Base-by-base conservation (phyloP, 2,888 invertebrate species). In the Melieria picta region DNA sequence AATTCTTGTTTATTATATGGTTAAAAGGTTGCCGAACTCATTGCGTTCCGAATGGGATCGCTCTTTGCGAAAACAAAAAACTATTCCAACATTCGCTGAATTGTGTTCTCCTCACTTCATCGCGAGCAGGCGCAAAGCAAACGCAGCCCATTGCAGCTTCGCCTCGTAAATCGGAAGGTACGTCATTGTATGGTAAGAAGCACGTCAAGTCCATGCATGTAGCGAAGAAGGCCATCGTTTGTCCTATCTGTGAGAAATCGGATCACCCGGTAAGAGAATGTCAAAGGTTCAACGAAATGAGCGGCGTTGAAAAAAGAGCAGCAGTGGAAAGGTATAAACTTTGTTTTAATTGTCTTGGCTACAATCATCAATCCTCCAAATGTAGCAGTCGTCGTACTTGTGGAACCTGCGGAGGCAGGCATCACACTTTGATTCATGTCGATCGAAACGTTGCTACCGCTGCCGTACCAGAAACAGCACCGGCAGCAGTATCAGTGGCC, bases 41-140 rank as follows among this genome's bases (percentile, higher is more conserved):
- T 10, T 58, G 16, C 67, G 67, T 11, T 4, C 7, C 11, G 67
- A 67, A 16, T 67, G 67, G 67, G 48, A 67, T 50, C 48, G 52
- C n/a, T 7, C 48, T 4, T n/a, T 50, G 56, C 5, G 67, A 11
- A 60, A 30, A 50, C 42, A 58, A 50, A 67, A 16, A 11, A n/a
- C 9, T 50, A 50, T 67, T 30, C 58, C 60, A 30, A 48, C 60
- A 2, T 48, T 67, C 10, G 5, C 48, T 42, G 50, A 60, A 57
- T 57, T 57, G 13, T 57, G 56, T 13, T 13, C 13, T 57, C 16
- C 5, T 57, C 30, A 57, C 57, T 7, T 57, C 58, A 7, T 10
- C 46, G 42, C 30, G 43, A 43, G 11, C 10, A 30, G 30, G 30
- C 30, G 30, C 3, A 50, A 50, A 50, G 11, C 11, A 50, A 9